Base-by-base conservation (phyloP, 2,113 vertebrate species). In the Scalopus aquaticus region DNA sequence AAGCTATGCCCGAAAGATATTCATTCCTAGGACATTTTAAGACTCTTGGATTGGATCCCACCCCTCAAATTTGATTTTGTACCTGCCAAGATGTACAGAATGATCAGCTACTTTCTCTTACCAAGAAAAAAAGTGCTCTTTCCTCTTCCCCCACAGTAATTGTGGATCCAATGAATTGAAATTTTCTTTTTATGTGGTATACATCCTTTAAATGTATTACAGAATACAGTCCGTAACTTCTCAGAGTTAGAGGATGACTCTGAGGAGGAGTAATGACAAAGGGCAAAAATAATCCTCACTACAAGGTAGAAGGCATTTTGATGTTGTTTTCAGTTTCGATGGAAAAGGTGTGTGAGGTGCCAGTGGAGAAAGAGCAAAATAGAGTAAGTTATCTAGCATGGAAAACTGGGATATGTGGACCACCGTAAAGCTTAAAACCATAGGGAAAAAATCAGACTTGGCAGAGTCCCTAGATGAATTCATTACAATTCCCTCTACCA, bases 1-100 rank as follows among this genome's bases (percentile, higher is more conserved):
- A 78, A 92, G n/a, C 80, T 49, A 56, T 12, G 69, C 39, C 62
- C 30, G 39, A 90, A 95, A 76, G 86, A 92, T 94, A 94, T 88
- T 77, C 74, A 87, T 96, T 92, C 70, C 78, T 56, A 82, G 70
- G 39, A 83, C 51, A 69, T 93, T 95, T 93, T 64, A 93, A 78
- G 42, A 62, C 67, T 85, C 95, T 81, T 44, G 69, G 44, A 85
- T 82, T 35, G 56, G 32, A 51, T 77, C 62, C 42, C 37, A 81
- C 32, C 3, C 24, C 44, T 13, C 46, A 74, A 64, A 49, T 90
- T 83, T 77, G 65, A 77, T 92, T 87, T 79, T 26, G 2, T 86
- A 74, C 72, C 42, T 96, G 60, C 73, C 83, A 73, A 92, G 54
- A 76, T 67, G 10, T 79, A 78, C 49, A 94, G 78, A 90, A 51